phyloP scores from a whole-genome alignment of 2,113 vertebrate species.

The Agapornis roseicollis region DNA sequence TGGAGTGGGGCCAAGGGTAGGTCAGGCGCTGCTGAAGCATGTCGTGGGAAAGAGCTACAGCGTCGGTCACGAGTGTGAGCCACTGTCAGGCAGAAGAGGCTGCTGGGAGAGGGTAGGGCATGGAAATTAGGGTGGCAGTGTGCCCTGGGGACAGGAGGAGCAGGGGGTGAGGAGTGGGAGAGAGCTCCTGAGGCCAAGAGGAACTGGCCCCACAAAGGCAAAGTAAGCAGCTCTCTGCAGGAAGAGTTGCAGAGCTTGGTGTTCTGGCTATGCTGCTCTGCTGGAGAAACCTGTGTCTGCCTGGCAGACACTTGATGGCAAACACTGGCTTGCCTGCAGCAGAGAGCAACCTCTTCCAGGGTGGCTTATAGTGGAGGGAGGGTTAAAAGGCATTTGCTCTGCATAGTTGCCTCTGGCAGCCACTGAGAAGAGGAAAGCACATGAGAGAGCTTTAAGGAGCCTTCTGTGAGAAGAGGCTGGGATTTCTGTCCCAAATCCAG shows the following conservation, averaged over 20 bases:
- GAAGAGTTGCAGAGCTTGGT: neutral
- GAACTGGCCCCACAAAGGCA: neutral
- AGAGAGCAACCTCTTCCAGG: neutral
- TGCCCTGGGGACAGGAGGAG: neutral
- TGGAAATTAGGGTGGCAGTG: neutral
- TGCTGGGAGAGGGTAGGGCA: neutral
- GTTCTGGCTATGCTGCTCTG: fast-evolving
- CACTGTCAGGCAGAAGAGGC: neutral
- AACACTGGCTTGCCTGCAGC: fast-evolving
- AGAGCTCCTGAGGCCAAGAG: neutral
- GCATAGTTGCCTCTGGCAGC: neutral
- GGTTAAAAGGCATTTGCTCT: neutral
- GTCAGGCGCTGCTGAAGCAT: neutral
- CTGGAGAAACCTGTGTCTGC: neutral
- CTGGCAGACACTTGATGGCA: neutral
- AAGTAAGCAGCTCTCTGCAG: fast-evolving
- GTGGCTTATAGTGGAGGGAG: neutral
- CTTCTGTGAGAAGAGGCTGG: neutral
- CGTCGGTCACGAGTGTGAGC: fast-evolving
- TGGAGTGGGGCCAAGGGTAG: neutral
- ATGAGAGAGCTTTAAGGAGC: neutral
- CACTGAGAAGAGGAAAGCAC: neutral
- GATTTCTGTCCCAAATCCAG: neutral
- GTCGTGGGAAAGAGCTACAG: neutral
- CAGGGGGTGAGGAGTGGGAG: neutral